Evolutionary conservation across 2,888 invertebrate species (phyloP).

Genomic region (Ctenicera cuprea): DNA sequence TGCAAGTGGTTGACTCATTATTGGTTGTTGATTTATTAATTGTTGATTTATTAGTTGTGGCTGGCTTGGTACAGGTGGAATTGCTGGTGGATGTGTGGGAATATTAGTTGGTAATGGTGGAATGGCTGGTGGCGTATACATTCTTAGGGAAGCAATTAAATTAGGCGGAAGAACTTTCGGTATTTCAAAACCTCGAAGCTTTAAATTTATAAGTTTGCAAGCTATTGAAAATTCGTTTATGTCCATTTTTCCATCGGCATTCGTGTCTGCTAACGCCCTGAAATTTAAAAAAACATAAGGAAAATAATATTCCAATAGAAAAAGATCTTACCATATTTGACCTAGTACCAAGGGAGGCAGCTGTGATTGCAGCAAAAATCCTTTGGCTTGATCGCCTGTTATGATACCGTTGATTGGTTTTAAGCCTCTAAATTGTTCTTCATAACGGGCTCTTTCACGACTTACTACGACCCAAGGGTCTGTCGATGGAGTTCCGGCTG

Average conservation of each 20-base stretch:
- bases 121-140: constrained; percentile 68
- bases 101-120: constrained; percentile 67
- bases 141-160: constrained; percentile 80
- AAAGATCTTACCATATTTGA: constrained; percentile 89
- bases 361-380: constrained; percentile 93
- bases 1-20: constrained; percentile 50
- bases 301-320: constrained; percentile 46
- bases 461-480: constrained; percentile 94
- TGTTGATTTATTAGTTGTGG: constrained; percentile 36
- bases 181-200: constrained; percentile 92
- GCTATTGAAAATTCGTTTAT: constrained; percentile 98
- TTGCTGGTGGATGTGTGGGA: constrained; percentile 65
- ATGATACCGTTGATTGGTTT: constrained; percentile 92
- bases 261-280: constrained; percentile 94
- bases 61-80: constrained; percentile 50
- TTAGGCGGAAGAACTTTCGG: constrained; percentile 90
- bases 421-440: constrained; percentile 92
- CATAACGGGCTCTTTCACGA: constrained; percentile 91
- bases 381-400: constrained; percentile 94
- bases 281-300: constrained; percentile 58
- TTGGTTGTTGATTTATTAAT: constrained; percentile 61
- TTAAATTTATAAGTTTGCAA: constrained; percentile 94
- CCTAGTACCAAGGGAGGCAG: constrained; percentile 92
- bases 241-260: constrained; percentile 97
- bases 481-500: constrained; percentile 70